These are phyloP conservation scores for Oreohelix idahoensis DNA, from an alignment of 1,140 invertebrate species.

Conservation along the genomic window DNA sequence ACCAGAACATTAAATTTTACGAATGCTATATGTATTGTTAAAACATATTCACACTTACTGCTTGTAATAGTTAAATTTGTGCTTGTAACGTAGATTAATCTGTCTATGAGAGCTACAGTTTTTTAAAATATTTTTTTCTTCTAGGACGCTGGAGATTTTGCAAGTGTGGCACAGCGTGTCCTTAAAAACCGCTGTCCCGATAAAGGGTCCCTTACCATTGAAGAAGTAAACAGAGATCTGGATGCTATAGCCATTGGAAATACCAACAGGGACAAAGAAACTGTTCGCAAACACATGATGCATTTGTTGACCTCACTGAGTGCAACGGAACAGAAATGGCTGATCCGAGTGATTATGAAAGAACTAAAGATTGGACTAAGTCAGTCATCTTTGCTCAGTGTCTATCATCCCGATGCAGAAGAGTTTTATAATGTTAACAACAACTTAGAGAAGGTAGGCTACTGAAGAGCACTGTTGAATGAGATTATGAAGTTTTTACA, in stretches of 20 bases:
- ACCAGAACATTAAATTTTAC: no score
- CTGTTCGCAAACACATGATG: constrained; percentile 74
- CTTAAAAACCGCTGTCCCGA: constrained; percentile 79
- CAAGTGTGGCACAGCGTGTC: constrained; percentile 81
- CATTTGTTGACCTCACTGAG: constrained; percentile 77
- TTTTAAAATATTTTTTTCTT: no score
- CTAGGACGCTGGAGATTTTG: constrained; percentile 80
- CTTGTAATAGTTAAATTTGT: no score
- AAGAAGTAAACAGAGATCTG: constrained; percentile 81
- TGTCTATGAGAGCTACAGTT: no score
- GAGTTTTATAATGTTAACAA: constrained; percentile 83
- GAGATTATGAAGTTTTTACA: no score
- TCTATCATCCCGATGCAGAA: constrained; percentile 86
- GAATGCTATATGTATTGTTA: no score
- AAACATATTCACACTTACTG: no score
- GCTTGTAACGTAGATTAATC: no score
- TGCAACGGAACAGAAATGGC: constrained; percentile 88
- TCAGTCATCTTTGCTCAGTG: constrained; percentile 81
- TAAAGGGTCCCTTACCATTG: constrained; percentile 76
- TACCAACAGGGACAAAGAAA: constrained; percentile 75
- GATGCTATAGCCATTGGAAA: constrained; percentile 80
- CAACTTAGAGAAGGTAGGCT: constrained; percentile 80
- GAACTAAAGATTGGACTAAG: constrained; percentile 73
- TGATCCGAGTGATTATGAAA: constrained; percentile 90
- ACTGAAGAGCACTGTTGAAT: background rate